Evolutionary conservation across 2,113 vertebrate genomes (phyloP).

Genomic region (Aptenodytes forsteri): DNA sequence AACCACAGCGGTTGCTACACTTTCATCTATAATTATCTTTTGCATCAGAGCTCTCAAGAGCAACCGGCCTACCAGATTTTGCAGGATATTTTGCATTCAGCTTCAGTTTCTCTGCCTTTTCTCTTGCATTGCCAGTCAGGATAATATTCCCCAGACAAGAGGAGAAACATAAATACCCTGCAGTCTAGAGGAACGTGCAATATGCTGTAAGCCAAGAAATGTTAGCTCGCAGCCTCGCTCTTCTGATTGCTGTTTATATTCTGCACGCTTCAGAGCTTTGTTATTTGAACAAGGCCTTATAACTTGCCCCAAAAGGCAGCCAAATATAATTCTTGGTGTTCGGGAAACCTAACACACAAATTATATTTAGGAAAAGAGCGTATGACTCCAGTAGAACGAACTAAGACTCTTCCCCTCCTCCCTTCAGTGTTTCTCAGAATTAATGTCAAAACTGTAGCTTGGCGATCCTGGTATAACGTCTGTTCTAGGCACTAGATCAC

Average conservation of each 20-base stretch:
- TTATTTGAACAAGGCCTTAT: not conserved
- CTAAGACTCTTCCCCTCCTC: not conserved
- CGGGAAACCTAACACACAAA: not conserved
- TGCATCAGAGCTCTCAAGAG: not conserved
- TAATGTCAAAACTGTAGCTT: not conserved
- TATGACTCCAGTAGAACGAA: not conserved
- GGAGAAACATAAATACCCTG: not conserved
- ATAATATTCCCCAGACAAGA: not conserved
- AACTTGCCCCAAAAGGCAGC: not conserved
- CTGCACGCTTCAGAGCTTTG: not conserved
- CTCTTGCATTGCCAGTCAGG: not conserved
- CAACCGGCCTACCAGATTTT: not conserved
- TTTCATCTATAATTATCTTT: slow-evolving; percentile 36
- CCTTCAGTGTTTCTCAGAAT: not conserved
- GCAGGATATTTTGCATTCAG: not conserved
- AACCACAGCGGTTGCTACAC: not conserved
- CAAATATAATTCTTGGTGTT: not conserved
- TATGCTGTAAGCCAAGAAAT: not conserved
- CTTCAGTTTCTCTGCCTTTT: not conserved
- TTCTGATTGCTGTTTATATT: not conserved
- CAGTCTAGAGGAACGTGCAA: not conserved
- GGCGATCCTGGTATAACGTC: not conserved
- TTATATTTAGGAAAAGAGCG: not conserved
- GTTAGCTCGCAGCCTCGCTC: not conserved
- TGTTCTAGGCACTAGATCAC: not conserved